A percentile compares a stretch with the other conserved stretches of the same genome.
phyloP scores from a whole-genome alignment of 2,113 vertebrate species.

The Heterochromis multidens region DNA sequence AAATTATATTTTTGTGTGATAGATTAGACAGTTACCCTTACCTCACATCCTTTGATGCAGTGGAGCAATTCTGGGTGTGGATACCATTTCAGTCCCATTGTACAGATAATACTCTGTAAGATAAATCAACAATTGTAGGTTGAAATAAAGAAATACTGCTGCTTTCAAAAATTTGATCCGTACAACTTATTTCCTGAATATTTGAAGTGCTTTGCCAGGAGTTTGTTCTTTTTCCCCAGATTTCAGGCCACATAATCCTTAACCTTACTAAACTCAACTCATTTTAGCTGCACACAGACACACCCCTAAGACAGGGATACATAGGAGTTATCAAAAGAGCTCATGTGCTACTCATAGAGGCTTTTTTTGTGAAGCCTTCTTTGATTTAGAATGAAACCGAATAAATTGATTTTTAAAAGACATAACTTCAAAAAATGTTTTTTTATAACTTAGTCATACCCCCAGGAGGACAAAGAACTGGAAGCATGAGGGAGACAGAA shows the following conservation, averaged over 20 bases:
- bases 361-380: constrained; percentile 2
- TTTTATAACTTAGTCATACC: constrained; percentile 4
- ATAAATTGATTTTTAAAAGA: constrained; percentile 31
- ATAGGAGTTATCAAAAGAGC: neutral
- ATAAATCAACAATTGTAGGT: constrained; percentile 26
- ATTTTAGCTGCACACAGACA: neutral
- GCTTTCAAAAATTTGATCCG: neutral
- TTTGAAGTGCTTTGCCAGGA: neutral
- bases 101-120: constrained; percentile 89
- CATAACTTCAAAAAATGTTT: constrained; percentile 11
- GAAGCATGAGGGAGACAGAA: neutral
- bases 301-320: neutral
- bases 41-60: constrained; percentile 98
- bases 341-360: neutral
- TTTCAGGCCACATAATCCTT: neutral
- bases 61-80: constrained; percentile 88
- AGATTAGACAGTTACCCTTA: constrained; percentile 62
- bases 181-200: neutral
- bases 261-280: neutral
- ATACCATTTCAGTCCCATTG: constrained; percentile 93
- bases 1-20: neutral
- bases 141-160: neutral
- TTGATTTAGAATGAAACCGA: constrained; percentile 15
- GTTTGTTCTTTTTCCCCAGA: neutral
- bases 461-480: neutral